Base-by-base conservation (phyloP, 2,888 invertebrate genomes). In the Chymomyza procnemis region DNA sequence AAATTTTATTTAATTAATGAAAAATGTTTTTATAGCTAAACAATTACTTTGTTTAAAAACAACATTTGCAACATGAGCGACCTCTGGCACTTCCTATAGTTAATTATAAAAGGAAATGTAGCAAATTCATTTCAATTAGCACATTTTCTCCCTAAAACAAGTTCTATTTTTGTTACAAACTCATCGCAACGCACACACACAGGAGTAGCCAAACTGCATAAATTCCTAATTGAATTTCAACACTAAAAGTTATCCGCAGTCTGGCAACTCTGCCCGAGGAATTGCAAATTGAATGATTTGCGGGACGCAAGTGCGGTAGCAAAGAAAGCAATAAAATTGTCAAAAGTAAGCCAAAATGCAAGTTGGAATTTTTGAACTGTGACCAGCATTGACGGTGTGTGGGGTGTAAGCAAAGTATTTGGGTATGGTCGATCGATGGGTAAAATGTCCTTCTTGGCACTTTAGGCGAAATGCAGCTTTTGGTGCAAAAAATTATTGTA, bases 201-300 rank as follows among this genome's bases (percentile, higher is more conserved):
- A 16, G n/a, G n/a, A n/a, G n/a, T n/a, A n/a, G 47, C 47, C 4
- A 50, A 18, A 19, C 50, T 50, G 50, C 50, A 50, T 50, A 16
- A 65, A 79, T 78, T 67, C 72, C 65, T 74, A 78, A 79, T 79
- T 79, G 64, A 72, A 78, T 79, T 80, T 68, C 55, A 64, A 58
- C 66, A 58, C 19, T 6, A 60, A 64, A 61, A 72, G 64, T 41
- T 41, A 0, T 1, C 34, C 12, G 12, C 34, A 12, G 12, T 12
- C 34, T 14, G 34, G 34, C 34, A 41, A 41, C 34, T 12, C 34
- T 41, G 34, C 34, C 34, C 34, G 12, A 41, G 34, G 34, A 2
- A 41, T 2, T 12, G 6, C 34, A 41, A 12, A 41, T 9, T 14
- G 1, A 1, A 5, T 9, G 34, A 2, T 41, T 30, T 30, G 12